These are phyloP conservation scores for Yponomeuta cagnagella DNA, from an alignment of 2,888 invertebrate genomes.

Conservation along the genomic window DNA sequence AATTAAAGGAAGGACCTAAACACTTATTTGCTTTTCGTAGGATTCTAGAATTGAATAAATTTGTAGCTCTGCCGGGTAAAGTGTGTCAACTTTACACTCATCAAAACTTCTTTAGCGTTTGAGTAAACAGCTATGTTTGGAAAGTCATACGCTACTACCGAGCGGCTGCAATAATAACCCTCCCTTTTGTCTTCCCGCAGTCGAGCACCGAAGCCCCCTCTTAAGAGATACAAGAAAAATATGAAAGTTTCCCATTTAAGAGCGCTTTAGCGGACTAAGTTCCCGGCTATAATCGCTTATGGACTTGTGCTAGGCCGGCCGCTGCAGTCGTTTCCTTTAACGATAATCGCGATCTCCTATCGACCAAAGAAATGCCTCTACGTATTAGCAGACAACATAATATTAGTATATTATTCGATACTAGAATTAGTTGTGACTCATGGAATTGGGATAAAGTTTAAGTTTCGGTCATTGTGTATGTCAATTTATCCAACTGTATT, in stretches of 20 bases:
- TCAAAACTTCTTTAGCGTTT: too few relatives aligned
- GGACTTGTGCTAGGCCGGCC: conserved; percentile 33
- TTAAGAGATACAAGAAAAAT: conserved; percentile 15
- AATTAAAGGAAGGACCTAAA: too few relatives aligned
- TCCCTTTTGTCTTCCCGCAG: neutral
- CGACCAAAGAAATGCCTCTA: neutral
- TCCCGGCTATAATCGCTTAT: conserved; percentile 35
- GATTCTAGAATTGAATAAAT: too few relatives aligned
- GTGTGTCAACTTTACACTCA: too few relatives aligned
- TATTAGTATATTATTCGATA: too few relatives aligned
- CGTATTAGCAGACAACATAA: neutral
- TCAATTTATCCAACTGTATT: too few relatives aligned
- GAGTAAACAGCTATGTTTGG: too few relatives aligned
- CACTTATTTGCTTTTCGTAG: too few relatives aligned
- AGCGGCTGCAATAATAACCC: neutral
- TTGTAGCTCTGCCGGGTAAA: too few relatives aligned
- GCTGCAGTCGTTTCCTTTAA: conserved; percentile 39
- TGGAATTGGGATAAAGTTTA: too few relatives aligned
- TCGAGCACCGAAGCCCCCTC: neutral
- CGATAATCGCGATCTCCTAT: conserved; percentile 29
- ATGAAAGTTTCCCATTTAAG: conserved; percentile 27
- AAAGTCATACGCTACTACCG: neutral
- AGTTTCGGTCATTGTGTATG: too few relatives aligned
- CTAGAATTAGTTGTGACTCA: too few relatives aligned
- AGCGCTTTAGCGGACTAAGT: conserved; percentile 32